These are phyloP conservation scores for Burhinus bistriatus DNA, from an alignment of 2,113 vertebrate species.

Conservation along the genomic window DNA sequence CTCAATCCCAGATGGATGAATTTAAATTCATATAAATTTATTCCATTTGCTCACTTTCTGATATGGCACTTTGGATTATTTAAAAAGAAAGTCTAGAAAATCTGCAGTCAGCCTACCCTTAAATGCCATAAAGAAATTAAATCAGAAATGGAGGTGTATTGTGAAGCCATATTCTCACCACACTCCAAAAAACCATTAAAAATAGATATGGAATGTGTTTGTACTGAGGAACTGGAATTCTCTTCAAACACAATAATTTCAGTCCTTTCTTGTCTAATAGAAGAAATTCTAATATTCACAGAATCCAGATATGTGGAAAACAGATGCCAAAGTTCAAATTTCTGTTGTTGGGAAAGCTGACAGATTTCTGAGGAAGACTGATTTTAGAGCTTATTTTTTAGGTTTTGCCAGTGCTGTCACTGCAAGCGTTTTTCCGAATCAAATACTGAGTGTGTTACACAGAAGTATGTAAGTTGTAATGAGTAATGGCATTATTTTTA, in stretches of 20 bases:
- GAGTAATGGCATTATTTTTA: not conserved
- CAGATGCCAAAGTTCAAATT: constrained; percentile 9
- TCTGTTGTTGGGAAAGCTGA: not conserved
- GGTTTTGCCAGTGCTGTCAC: not conserved
- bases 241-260: not conserved
- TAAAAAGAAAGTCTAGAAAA: not conserved
- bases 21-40: not conserved
- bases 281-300: not conserved
- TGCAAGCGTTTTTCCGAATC: not conserved
- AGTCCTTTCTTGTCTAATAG: not conserved
- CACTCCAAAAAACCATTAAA: not conserved
- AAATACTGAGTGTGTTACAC: not conserved
- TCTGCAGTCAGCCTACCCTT: not conserved
- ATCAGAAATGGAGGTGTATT: not conserved
- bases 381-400: not conserved
- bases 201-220: not conserved
- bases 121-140: not conserved
- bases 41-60: not conserved
- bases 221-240: not conserved
- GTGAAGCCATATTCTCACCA: not conserved
- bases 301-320: not conserved
- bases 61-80: not conserved
- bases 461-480: not conserved
- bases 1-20: not conserved
- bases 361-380: not conserved